phyloP scores from a whole-genome alignment of 64 coral and sea anemone genomes.

The Actinia equina region DNA sequence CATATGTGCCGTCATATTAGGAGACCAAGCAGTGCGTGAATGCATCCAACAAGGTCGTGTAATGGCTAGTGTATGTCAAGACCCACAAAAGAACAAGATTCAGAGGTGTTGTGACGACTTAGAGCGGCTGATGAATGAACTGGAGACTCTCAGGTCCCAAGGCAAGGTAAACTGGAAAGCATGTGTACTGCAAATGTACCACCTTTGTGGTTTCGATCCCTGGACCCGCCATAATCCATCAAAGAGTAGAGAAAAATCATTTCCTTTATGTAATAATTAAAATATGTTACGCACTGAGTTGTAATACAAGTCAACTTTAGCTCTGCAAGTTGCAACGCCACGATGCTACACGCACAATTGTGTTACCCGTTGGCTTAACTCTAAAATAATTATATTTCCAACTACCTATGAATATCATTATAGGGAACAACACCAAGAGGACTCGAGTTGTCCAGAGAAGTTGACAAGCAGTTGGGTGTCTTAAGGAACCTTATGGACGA shows the following conservation, averaged over 20 bases:
- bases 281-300: too few relatives aligned
- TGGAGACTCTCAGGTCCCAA: conserved; percentile 62
- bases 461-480: conserved; percentile 48
- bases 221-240: too few relatives aligned
- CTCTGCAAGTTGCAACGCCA: too few relatives aligned
- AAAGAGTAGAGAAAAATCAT: too few relatives aligned
- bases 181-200: neutral
- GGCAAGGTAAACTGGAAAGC: conserved; percentile 65
- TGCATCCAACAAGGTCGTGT: conserved; percentile 74
- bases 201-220: too few relatives aligned
- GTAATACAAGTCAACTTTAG: too few relatives aligned
- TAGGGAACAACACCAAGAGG: conserved; percentile 88
- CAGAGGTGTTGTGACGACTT: conserved; percentile 82
- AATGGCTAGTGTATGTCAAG: conserved; percentile 64
- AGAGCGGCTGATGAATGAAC: conserved; percentile 75
- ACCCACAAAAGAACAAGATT: conserved; percentile 73
- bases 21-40: conserved; percentile 88
- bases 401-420: neutral
- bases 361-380: too few relatives aligned
- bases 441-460: conserved; percentile 46
- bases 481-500: conserved; percentile 70
- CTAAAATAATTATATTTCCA: neutral
- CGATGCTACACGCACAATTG: too few relatives aligned
- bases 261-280: too few relatives aligned
- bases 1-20: conserved; percentile 14